Percentiles rank a stretch among this genome's conserved stretches.
These are phyloP conservation scores for Urocolius indicus DNA, from an alignment of 2,113 vertebrate genomes.

Conservation along the genomic window DNA sequence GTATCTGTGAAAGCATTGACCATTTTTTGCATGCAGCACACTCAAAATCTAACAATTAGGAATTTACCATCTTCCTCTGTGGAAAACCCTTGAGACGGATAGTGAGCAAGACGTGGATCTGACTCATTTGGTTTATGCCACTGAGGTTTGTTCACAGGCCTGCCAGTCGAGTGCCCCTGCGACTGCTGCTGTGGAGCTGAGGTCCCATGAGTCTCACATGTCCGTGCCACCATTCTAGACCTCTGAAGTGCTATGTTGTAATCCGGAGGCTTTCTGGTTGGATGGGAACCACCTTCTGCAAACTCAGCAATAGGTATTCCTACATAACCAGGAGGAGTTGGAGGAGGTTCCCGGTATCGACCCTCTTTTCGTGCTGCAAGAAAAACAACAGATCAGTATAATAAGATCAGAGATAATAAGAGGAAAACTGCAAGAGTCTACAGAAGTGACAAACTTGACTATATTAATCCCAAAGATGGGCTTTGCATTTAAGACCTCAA, in stretches of 20 bases:
- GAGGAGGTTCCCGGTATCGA: slow-evolving; percentile 93
- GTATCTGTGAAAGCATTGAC: not conserved
- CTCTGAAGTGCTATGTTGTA: slow-evolving; percentile 96
- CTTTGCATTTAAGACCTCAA: not conserved
- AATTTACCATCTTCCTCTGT: slow-evolving; percentile 93
- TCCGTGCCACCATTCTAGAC: slow-evolving; percentile 92
- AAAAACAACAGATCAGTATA: slow-evolving; percentile 31
- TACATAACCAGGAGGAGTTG: slow-evolving; percentile 94
- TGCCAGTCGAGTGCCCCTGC: slow-evolving; percentile 70
- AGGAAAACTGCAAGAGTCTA: not conserved
- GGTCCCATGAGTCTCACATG: slow-evolving; percentile 81
- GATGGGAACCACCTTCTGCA: slow-evolving; percentile 83
- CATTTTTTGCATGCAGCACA: not conserved
- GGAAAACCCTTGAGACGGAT: slow-evolving; percentile 79
- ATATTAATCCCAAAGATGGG: not conserved
- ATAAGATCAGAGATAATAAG: not conserved
- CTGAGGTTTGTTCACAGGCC: slow-evolving; percentile 78
- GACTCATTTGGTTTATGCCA: slow-evolving; percentile 84
- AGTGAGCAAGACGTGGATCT: slow-evolving; percentile 79
- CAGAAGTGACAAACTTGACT: not conserved
- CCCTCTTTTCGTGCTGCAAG: slow-evolving; percentile 91
- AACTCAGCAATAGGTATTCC: slow-evolving; percentile 94
- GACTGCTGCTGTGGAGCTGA: slow-evolving; percentile 66
- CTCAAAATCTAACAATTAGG: slow-evolving; percentile 22
- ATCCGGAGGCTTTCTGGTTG: slow-evolving; percentile 91